Conservation (phyloP, 2,113 vertebrate genomes). For the Takifugu flavidus region DNA sequence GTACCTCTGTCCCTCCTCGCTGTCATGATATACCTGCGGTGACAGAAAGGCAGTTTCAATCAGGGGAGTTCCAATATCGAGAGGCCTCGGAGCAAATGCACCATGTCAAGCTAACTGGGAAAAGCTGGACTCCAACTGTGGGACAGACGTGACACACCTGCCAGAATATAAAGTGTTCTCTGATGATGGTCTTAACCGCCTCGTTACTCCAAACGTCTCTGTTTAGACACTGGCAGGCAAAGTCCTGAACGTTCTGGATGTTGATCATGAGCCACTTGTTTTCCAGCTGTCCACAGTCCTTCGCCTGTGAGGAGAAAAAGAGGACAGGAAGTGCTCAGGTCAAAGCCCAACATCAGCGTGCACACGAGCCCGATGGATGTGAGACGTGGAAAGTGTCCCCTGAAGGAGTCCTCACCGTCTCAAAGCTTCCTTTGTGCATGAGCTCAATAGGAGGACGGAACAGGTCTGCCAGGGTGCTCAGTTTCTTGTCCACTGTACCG, state of each 20-base stretch:
- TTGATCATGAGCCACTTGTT: slow-evolving; percentile 99
- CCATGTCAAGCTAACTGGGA: background rate
- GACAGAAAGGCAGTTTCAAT: background rate
- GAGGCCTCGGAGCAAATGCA: no score
- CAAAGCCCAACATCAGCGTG: slow-evolving; percentile 2
- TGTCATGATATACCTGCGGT: slow-evolving; percentile 94
- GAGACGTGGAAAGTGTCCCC: slow-evolving; percentile 18
- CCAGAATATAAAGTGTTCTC: slow-evolving; percentile 99
- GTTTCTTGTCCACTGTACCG: slow-evolving; percentile 95
- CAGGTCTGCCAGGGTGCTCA: slow-evolving; percentile 95
- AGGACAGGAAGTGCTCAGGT: background rate
- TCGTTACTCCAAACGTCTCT: slow-evolving; percentile 98
- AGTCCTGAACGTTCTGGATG: slow-evolving; percentile 98
- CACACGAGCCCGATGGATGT: slow-evolving; percentile 15
- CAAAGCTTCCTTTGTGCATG: slow-evolving; percentile 99
- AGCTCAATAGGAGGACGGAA: slow-evolving; percentile 98
- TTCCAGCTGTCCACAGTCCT: slow-evolving; percentile 95
- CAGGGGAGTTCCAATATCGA: background rate
- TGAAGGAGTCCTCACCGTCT: slow-evolving; percentile 82
- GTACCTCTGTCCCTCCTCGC: slow-evolving; percentile 97
- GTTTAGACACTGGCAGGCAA: slow-evolving; percentile 97
- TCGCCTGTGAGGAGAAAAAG: slow-evolving; percentile 77
- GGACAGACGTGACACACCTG: slow-evolving; percentile 76
- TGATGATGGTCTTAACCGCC: slow-evolving; percentile 92
- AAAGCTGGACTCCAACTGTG: background rate